These are phyloP conservation scores for Spinus pinus DNA, from an alignment of 2,797 vertebrate genomes.

Conservation along the genomic window DNA sequence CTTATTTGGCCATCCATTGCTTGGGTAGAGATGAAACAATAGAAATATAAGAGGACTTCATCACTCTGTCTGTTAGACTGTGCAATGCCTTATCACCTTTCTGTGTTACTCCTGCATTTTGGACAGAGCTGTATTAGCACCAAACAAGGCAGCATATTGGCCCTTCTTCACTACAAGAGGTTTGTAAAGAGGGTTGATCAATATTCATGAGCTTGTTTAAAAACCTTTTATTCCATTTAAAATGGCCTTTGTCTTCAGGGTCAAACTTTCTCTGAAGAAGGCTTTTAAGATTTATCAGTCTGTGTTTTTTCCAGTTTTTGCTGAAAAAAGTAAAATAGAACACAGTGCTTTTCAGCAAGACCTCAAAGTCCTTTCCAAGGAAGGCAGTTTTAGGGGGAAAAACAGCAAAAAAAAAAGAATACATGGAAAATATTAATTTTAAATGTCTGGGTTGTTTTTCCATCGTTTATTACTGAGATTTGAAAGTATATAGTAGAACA, in stretches of 20 bases:
- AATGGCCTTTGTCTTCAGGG: neutral
- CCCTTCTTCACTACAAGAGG: neutral
- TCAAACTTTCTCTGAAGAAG: neutral
- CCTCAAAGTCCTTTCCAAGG: neutral
- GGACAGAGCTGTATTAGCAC: neutral
- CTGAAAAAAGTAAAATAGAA: neutral
- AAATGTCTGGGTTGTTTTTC: neutral
- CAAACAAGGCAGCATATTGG: neutral
- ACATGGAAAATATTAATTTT: neutral
- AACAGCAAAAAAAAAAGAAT: neutral
- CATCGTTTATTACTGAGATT: neutral
- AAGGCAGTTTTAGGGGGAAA: neutral
- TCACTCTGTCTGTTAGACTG: neutral
- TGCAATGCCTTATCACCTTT: neutral
- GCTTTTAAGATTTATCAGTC: neutral
- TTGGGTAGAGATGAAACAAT: neutral
- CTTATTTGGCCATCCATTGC: rapidly evolving
- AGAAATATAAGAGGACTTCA: neutral
- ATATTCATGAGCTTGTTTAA: neutral
- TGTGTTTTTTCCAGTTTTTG: neutral
- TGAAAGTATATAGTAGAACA: neutral
- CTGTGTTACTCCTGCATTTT: neutral
- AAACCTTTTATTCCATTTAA: neutral
- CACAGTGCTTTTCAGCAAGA: neutral
- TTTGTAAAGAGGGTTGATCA: neutral